phyloP scores from a whole-genome alignment of 2,113 vertebrate genomes.

The Pomatorhinus ruficollis region DNA sequence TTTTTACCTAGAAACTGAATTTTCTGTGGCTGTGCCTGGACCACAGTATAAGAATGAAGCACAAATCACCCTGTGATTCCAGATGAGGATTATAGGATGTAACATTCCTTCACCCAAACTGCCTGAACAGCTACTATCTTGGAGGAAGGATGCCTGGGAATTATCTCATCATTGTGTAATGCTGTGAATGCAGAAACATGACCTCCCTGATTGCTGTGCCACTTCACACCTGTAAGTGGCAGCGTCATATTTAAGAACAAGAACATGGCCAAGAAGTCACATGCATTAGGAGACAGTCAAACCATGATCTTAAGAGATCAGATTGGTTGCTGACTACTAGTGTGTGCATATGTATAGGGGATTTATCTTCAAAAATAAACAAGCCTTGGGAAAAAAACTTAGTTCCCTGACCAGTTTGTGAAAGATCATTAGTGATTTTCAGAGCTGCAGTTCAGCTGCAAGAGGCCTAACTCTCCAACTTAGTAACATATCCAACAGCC shows the following conservation, averaged over 20 bases:
- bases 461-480: background rate
- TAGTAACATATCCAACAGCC: background rate
- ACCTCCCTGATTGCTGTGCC: background rate
- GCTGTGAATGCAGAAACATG: background rate
- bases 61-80: background rate
- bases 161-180: background rate
- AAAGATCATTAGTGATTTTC: background rate
- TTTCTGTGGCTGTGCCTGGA: background rate
- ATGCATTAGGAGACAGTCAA: background rate
- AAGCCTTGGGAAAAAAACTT: background rate
- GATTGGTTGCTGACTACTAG: background rate
- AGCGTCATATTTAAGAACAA: background rate
- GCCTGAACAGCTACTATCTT: background rate
- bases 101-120: background rate
- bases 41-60: background rate
- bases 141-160: background rate
- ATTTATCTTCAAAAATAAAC: background rate
- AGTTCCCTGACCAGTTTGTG: background rate
- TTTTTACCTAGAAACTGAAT: background rate
- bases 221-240: background rate
- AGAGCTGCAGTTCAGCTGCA: conserved; percentile 6
- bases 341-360: background rate
- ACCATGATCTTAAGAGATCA: background rate
- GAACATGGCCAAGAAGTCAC: background rate
- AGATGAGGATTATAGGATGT: background rate